Base-by-base conservation (phyloP, 2,797 vertebrate genomes). In the Hypotaenidia okinawae region DNA sequence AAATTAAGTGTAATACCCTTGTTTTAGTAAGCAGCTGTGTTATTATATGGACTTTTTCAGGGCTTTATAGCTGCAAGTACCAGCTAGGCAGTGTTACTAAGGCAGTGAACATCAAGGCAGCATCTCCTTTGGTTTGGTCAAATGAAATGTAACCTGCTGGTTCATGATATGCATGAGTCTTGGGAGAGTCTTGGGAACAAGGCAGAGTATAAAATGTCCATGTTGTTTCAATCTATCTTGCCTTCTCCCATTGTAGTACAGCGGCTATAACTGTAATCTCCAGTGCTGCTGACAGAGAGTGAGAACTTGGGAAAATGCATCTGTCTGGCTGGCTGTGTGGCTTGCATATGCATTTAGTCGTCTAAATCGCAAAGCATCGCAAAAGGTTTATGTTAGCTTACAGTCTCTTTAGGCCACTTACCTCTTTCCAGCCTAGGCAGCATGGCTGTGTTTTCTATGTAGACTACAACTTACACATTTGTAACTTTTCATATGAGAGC, bases 361-460 rank as follows among this genome's bases (percentile, higher is more conserved):
- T 32, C 21, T 43, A 54, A 59, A 16, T 90, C 24, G 22, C 30
- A 67, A 49, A 87, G 58, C 10, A 17, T 41, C 24, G 45, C 33
- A 76, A 37, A 54, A 67, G 5, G 54, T 72, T 73, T 47, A 11
- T 16, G 8, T 72, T 68, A 62, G 18, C 27, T 33, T 37, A 28
- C 3, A 4, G 51, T 58, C 66, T 64, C 10, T 64, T 83, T 69
- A 52, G 23, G 24, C 18, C 4, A 2, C 59, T 75, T 69, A 32
- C 27, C 32, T 58, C 74, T 82, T 61, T 52, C 75, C 61, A 66
- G 12, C 16, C 5, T 28, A 10, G 37, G 43, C 32, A 58, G 49
- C 24, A 41, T 1, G 0, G 3, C 6, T 5, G 4, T 55, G 14
- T 79, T 84, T 87, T 41, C 52, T 55, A 0, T 9, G 4, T 9